phyloP scores from a whole-genome alignment of 2,113 vertebrate species.

The Haplochromis vanheusdeni region DNA sequence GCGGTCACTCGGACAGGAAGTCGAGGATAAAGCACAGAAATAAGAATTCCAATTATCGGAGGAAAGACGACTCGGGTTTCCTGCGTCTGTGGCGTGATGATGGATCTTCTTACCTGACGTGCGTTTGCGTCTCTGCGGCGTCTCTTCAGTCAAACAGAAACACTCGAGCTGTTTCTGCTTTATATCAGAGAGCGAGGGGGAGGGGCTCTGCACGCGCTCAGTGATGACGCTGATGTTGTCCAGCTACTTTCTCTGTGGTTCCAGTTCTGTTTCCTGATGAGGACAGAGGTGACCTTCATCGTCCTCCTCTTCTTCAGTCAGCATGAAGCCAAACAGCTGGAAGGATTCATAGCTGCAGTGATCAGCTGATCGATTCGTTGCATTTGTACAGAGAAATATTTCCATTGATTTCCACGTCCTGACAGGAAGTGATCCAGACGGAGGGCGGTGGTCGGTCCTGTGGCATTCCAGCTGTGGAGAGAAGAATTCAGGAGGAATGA shows the following conservation, averaged over 20 bases:
- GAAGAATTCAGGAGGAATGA: not conserved
- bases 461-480: not conserved
- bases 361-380: not conserved
- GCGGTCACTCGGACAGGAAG: not conserved
- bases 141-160: not conserved
- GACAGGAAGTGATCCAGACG: not conserved
- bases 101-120: not conserved
- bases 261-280: not conserved
- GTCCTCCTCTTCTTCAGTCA: not conserved
- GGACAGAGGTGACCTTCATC: not conserved
- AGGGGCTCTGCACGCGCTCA: not conserved
- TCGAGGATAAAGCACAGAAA: not conserved
- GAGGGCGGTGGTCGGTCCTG: not conserved
- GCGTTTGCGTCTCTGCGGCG: not conserved
- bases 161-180: not conserved
- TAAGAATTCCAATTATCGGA: not conserved
- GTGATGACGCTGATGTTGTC: not conserved
- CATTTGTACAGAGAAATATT: not conserved
- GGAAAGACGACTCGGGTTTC: not conserved
- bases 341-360: rapidly evolving
- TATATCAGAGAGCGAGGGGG: not conserved
- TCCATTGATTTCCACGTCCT: not conserved
- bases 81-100: not conserved
- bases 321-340: not conserved
- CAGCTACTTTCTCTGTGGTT: not conserved